Percentiles rank a stretch among this genome's conserved stretches.
These are phyloP conservation scores for Oppia nitens DNA, from an alignment of 1,140 invertebrate genomes.

Conservation along the genomic window DNA sequence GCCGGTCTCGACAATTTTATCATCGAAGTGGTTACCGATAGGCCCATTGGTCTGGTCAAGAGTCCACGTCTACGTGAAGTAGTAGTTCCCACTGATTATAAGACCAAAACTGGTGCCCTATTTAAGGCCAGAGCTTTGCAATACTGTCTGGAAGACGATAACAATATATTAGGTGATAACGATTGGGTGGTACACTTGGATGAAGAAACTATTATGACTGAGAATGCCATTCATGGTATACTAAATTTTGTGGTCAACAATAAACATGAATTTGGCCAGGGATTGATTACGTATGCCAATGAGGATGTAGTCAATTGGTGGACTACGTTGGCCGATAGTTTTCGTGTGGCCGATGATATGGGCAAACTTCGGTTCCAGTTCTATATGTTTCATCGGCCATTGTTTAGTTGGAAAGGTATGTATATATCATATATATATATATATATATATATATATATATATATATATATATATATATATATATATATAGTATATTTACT, in stretches of 20 bases:
- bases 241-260: constrained; percentile 90
- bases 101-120: constrained; percentile 70
- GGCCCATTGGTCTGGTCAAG: constrained; percentile 46
- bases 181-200: constrained; percentile 98
- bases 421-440: constrained; percentile 27
- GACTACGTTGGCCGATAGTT: constrained; percentile 87
- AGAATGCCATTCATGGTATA: constrained; percentile 72
- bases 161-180: constrained; percentile 66
- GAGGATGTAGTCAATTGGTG: constrained; percentile 90
- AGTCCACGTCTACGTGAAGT: constrained; percentile 55
- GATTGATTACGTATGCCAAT: constrained; percentile 93
- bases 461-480: no score
- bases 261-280: constrained; percentile 91
- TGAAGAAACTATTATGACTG: constrained; percentile 88
- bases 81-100: constrained; percentile 66
- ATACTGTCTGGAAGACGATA: constrained; percentile 80
- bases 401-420: constrained; percentile 96
- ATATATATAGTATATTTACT: no score
- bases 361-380: constrained; percentile 87
- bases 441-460: no score
- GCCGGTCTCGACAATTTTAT: constrained; percentile 89
- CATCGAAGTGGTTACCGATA: constrained; percentile 93
- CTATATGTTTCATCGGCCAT: constrained; percentile 76
- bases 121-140: constrained; percentile 91
- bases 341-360: constrained; percentile 91